Evolutionary conservation across 1,140 invertebrate species (phyloP), one percentile per base, ranked within the genome.

Genomic region (Halesus radiatus): DNA sequence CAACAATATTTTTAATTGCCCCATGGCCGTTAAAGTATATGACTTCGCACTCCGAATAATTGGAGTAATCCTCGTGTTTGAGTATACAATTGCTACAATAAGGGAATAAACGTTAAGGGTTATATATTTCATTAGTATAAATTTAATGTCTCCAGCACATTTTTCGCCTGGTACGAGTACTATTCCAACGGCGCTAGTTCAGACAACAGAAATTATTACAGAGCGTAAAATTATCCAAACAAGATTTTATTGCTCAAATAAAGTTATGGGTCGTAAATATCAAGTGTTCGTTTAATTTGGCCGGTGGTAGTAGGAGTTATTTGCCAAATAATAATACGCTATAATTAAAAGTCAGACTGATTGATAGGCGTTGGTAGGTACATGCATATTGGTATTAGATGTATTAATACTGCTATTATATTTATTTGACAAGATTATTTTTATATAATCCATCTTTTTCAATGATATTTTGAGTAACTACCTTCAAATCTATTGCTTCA

Each of bases 191-290:
- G 50, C 70, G 26, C 56, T 74, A 74, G 70, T 74, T 74, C 70
- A 74, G 70, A 74, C 70, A 74, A 50, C 53, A 74, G 74, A 45
- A 76, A 62, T 76, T 76, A 76, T 76, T 45, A 76, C 56, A 16
- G 22, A 32, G 74, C 74, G 58, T 76, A 76, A 76, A 76, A 62
- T 76, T 76, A 76, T 76, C 74, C 74, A 76, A 76, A 70, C 60
- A 78, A 68, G 26, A 78, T 68, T 78, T 78, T 70, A 78, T 70
- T 15, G 64, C 76, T 70, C 76, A 70, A 78, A 70, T 70, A 78
- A 66, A 78, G 62, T 78, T 78, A 78, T 56, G 4, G 62, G 22
- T 50, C 62, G 52, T 78, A 54, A 78, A 77, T 77, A 23, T 52
- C 50, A 58, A 78, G 76, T 70, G 76, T 56, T 64, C 50, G 76